phyloP scores from a whole-genome alignment of 2,888 invertebrate genomes.

The Seladonia tumulorum region DNA sequence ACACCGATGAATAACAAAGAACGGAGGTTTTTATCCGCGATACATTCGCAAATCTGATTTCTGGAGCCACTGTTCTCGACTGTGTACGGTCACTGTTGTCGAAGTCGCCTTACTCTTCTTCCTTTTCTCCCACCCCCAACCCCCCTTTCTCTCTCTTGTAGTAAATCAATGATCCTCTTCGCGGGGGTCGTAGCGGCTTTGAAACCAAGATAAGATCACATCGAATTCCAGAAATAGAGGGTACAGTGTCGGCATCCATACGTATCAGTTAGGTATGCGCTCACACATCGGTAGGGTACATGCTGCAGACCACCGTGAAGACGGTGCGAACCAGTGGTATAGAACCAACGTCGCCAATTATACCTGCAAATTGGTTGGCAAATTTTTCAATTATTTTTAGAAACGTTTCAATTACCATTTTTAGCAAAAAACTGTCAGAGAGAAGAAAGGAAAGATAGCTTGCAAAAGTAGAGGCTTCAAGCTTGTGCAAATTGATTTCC shows the following conservation, averaged over 20 bases:
- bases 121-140: constrained; percentile 26
- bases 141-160: constrained; percentile 19
- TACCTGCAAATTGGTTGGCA: background rate
- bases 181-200: constrained; percentile 72
- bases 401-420: background rate
- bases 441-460: background rate
- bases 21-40: background rate
- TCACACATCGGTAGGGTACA: constrained; percentile 40
- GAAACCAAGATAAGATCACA: constrained; percentile 74
- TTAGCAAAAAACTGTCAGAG: background rate
- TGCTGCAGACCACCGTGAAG: constrained; percentile 59
- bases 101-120: constrained; percentile 38
- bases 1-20: background rate
- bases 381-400: background rate
- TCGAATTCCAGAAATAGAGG: constrained; percentile 72
- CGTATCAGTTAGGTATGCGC: constrained; percentile 41
- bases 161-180: constrained; percentile 78
- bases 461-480: background rate
- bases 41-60: constrained; percentile 31
- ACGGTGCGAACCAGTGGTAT: constrained; percentile 45
- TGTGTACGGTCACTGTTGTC: constrained; percentile 5
- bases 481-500: background rate
- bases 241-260: constrained; percentile 56
- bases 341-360: constrained; percentile 2
- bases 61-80: background rate